Evolutionary conservation across 2,888 invertebrate species (phyloP), one percentile per base, ranked within the genome.

Genomic region (Automeris io): DNA sequence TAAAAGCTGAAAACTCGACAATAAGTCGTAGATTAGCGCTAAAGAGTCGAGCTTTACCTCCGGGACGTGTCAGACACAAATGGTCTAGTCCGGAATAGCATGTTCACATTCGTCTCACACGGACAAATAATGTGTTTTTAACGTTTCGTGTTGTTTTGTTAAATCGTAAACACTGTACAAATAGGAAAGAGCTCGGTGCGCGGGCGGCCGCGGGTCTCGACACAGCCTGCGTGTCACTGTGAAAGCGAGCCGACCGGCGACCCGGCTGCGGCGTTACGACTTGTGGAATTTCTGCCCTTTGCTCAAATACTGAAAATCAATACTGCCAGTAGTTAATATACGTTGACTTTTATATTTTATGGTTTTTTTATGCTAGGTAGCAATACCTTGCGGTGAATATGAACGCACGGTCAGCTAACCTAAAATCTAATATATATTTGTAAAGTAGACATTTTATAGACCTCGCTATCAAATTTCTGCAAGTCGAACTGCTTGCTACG

Each of bases 131-230:
- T 83, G 82, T 85, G 86, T 85, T 85, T 85, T 86, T 82, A 85
- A 86, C 85, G 81, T 85, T 81, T 82, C 82, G 72, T 79, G 81
- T 83, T 85, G 86, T 86, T 86, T 86, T 83, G 86, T 85, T 81
- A 79, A 79, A 85, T 85, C 85, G 83, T 86, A 86, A 85, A 86
- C 77, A 79, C 81, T 81, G 79, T 65, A 67, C 78, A 85, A 85
- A 85, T 72, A 83, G 68, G 66, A 62, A 26, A 39, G 34, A 19
- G 32, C 29, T 37, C 22, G 32, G 37, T 37, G 63, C 56, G 57
- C 54, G 51, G 41, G 26, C 36, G 35, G 39, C 33, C 21, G 37
- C 32, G 42, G 35, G 34, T 25, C n/a, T 35, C 25, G 41, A 56
- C 66, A 61, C 67, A 63, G 70, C 67, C 45, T n/a, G n/a, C 46